Evolutionary conservation across 2,113 vertebrate genomes (phyloP).

Genomic region (crab-eating macaque (Macaca fascicularis)): T2T-MFA8v1.1 NC_088391.1:9563001-9563500

Average conservation of each 20-base stretch:
- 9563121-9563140: background rate
- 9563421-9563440: background rate
- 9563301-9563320: background rate
- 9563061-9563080: background rate
- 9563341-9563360: fast-evolving
- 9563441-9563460: background rate
- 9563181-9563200: background rate
- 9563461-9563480: background rate
- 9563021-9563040: fast-evolving
- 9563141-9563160: background rate
- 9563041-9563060: background rate
- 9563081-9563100: background rate
- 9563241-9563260: background rate
- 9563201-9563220: background rate
- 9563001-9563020: fast-evolving
- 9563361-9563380: background rate
- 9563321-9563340: background rate
- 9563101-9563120: background rate
- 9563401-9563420: background rate
- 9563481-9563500: background rate
- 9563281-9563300: background rate
- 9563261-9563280: background rate
- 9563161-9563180: background rate
- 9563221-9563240: background rate
- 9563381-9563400: background rate